Evolutionary conservation across 2,888 invertebrate species (phyloP).

Genomic region (Tricholauxania praeusta): DNA sequence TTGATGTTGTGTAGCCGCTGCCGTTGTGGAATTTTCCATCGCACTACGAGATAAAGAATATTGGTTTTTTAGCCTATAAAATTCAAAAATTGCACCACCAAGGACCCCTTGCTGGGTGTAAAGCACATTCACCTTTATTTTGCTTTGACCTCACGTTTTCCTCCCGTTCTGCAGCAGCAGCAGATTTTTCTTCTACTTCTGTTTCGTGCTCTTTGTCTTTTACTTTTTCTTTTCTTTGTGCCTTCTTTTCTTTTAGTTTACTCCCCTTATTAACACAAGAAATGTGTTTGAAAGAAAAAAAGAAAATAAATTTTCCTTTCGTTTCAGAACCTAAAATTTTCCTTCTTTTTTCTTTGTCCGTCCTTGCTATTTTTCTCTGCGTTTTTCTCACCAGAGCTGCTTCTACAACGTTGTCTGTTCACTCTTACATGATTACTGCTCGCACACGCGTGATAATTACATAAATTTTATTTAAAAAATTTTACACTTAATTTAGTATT

Average conservation of each 20-base stretch:
- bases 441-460: slow-evolving; percentile 5
- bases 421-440: slow-evolving; percentile 9
- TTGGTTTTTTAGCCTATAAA: too few relatives aligned
- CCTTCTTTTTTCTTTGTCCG: slow-evolving; percentile 14
- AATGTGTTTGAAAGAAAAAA: not conserved
- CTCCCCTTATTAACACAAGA: not conserved
- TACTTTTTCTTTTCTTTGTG: slow-evolving; percentile 11
- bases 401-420: not conserved
- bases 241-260: not conserved
- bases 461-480: slow-evolving; percentile 29
- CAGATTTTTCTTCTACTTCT: slow-evolving; percentile 3
- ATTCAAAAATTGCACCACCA: not conserved
- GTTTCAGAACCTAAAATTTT: slow-evolving; percentile 27
- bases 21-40: slow-evolving; percentile 53
- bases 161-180: not conserved
- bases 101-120: not conserved
- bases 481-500: slow-evolving; percentile 20
- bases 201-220: not conserved
- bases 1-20: slow-evolving; percentile 38
- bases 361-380: not conserved
- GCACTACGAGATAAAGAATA: slow-evolving; percentile 22
- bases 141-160: slow-evolving; percentile 26
- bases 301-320: slow-evolving; percentile 30
- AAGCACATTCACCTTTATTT: slow-evolving; percentile 34
- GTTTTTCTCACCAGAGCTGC: not conserved